Base-by-base conservation (phyloP, 2,113 vertebrate genomes). In the Hippocampus guttulatus region DNA sequence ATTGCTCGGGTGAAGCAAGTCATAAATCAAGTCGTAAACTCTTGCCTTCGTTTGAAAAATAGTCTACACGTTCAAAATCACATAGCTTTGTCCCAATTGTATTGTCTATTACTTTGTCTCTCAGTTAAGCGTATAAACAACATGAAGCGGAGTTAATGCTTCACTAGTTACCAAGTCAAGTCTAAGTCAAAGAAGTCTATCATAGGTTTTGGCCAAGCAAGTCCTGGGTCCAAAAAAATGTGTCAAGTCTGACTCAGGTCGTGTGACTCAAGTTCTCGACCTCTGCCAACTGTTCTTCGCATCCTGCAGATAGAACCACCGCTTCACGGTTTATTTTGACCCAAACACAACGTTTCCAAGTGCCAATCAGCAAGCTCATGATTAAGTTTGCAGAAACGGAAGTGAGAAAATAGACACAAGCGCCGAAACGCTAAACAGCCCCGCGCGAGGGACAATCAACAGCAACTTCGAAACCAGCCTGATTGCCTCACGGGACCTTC, bases 401-500 rank as follows among this genome's bases (percentile, higher is more conserved):
- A 82, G 82, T 74, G 71, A 82, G 77, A 78, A 83, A 84, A 82
- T 79, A 77, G 75, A 81, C 49, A 73, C 81, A 78, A 80, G 63
- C 14, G 47, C 65, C 67, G 27, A 55, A 72, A 85, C 57, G 11
- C 79, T 68, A 73, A 86, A 82, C 73, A 51, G 25, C 23, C 65
- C 73, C 61, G 69, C 75, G 47, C 76, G 65, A 64, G 5, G 63
- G 61, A 84, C 25, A n/a, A 81, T 86, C 85, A 81, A 75, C 75
- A 69, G 47, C 63, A 84, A 79, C 81, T 80, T 86, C 84, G 83
- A 86, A 84, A 88, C 67, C 52, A 71, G 78, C 76, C 60, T 88
- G 82, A 90, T 89, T 85, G 81, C 78, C 21, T 78, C 85, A 87
- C 60, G 49, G 78, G 82, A 82, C 79, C 82, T 80, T 82, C 83